Base-by-base conservation (phyloP, 1,140 invertebrate genomes). In the Nomia melanderi region DNA sequence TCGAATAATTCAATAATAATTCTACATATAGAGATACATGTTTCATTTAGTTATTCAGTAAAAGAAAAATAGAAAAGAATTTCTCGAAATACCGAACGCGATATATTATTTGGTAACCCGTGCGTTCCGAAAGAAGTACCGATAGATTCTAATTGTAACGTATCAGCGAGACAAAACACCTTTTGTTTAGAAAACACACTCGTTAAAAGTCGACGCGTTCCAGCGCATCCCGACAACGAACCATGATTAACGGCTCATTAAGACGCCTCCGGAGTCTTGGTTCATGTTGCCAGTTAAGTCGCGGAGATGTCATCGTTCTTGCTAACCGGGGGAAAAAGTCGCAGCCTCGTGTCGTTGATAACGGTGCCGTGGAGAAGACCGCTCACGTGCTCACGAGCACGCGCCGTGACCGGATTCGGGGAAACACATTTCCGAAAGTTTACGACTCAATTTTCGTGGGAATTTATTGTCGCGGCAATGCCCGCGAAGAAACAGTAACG, bases 241-340 rank as follows among this genome's bases (percentile, higher is more conserved):
- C 73, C 60, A 47, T 69, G 64, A 60, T 76, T 76, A 76, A 76
- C 73, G 64, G 65, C 67, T 76, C 64, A 39, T 69, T 76, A 76
- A 59, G 29, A 29, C 14, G 53, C 8, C 29, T 20, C 14, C 17
- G 14, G 12, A 29, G 64, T 50, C 65, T 17, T 23, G 63, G n/a
- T 17, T 27, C 29, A 8, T 27, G 54, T 65, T 56, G 47, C 54
- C 67, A 76, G 69, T 76, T 76, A 69, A 76, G 64, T 59, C 73
- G 65, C 44, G 54, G 25, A 69, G 64, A 36, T 59, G 73, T 47
- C 54, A 47, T 59, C 64, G 73, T 67, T 59, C 39, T 47, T 36
- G 53, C 27, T 0, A 17, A 14, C 0, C 23, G 2, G 11, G 1
- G 20, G 31, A 59, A 74, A 67, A 69, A 76, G 62, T n/a, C 27